Conservation (phyloP, 1,140 invertebrate species). For the Nasonia longicornis region DNA sequence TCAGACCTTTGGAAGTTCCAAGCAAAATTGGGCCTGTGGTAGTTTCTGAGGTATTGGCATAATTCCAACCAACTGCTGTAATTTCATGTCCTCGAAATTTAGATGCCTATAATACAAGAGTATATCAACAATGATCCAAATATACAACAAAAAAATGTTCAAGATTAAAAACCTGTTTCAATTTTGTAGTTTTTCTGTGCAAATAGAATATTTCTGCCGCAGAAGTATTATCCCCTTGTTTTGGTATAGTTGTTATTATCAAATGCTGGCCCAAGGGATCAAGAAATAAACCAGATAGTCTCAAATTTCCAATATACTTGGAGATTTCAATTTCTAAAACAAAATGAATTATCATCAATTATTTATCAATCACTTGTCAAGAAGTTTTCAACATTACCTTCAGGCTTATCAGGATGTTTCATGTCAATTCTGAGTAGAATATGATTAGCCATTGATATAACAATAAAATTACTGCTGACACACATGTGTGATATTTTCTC, state of each 20-base stretch:
- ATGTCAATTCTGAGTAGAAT: conserved; percentile 86
- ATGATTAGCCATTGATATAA: conserved; percentile 87
- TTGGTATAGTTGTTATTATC: conserved; percentile 79
- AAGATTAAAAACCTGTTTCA: conserved; percentile 68
- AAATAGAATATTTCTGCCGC: conserved; percentile 85
- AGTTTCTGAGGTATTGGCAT: conserved; percentile 77
- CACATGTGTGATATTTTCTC: conserved; percentile 83
- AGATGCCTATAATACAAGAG: conserved; percentile 61
- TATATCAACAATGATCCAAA: conserved; percentile 14
- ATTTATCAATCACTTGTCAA: not conserved
- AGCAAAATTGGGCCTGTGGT: conserved; percentile 85
- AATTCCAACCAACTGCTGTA: conserved; percentile 93
- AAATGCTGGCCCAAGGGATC: conserved; percentile 90
- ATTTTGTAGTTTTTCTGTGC: conserved; percentile 75
- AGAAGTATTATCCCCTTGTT: conserved; percentile 72
- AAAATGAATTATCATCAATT: conserved; percentile 14
- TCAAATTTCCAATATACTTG: conserved; percentile 74
- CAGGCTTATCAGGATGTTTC: conserved; percentile 79
- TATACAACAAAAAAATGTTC: not conserved
- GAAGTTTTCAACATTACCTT: conserved; percentile 73
- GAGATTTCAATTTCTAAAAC: conserved; percentile 73
- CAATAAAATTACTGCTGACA: conserved; percentile 85
- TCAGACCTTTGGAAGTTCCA: conserved; percentile 90
- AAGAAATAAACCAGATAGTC: conserved; percentile 81
- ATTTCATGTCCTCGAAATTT: conserved; percentile 87